Evolutionary conservation across 2,797 vertebrate species (phyloP).

Genomic region (Triplophysa bombifrons): DNA sequence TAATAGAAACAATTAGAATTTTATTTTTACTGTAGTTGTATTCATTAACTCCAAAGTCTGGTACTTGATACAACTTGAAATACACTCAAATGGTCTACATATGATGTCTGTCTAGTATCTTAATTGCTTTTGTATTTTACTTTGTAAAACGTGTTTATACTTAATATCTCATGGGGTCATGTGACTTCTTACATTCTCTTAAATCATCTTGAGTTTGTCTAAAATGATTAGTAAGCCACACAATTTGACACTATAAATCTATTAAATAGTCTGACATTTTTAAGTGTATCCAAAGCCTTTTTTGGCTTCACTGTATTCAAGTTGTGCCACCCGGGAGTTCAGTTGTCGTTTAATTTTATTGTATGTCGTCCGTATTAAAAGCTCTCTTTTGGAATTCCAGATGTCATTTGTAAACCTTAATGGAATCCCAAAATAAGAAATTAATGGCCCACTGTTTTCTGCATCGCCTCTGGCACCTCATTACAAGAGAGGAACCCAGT

Average conservation of each 20-base stretch:
- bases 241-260: no score
- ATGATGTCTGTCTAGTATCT: no score
- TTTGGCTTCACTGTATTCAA: not conserved
- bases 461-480: slow-evolving; percentile 15
- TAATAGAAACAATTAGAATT: no score
- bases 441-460: slow-evolving; percentile 10
- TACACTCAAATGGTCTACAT: no score
- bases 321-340: not conserved
- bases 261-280: not conserved
- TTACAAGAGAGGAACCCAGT: slow-evolving; percentile 14
- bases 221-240: not conserved
- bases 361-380: not conserved
- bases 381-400: slow-evolving; percentile 16
- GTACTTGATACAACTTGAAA: no score
- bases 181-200: not conserved
- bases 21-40: no score
- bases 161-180: not conserved
- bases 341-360: not conserved
- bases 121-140: not conserved
- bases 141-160: not conserved
- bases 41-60: no score
- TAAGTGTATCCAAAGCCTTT: not conserved
- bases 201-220: not conserved
- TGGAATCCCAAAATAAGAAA: slow-evolving; percentile 11
- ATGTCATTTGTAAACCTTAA: slow-evolving; percentile 11